Base-by-base conservation (phyloP, 1,140 invertebrate species). In the Zaprionus inermis region DNA sequence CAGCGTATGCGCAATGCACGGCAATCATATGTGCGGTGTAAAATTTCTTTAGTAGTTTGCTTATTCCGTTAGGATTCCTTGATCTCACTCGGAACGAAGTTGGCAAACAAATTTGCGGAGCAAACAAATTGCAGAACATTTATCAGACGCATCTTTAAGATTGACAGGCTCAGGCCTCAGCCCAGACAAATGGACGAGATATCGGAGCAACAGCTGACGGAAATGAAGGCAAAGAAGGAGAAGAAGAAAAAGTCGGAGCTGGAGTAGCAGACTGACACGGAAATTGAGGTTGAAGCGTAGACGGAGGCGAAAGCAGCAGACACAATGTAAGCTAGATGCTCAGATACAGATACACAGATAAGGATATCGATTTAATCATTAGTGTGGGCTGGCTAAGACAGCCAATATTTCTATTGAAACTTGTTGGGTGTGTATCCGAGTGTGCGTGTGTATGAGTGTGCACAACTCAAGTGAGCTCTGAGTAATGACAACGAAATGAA, bases 321-420 rank as follows among this genome's bases (percentile, higher is more conserved):
- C 20, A 63, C 66, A 65, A 75, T 71, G 30, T 52, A 18, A 64
- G 55, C 30, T 30, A 46, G 59, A 64, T 58, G 67, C n/a, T 36
- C 67, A 64, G 59, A 63, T 71, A 60, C 22, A 55, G 60, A 58
- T 65, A 55, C 22, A 46, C 56, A 72, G 81, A 77, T 85, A 81
- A 64, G 82, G 83, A 77, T 86, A 86, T 86, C 83, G 83, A 86
- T 86, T 86, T 86, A 86, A 88, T 86, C 84, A 86, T 86, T 86
- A 86, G 84, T 78, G 24, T n/a, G 72, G 38, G 72, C 46, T 38
- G 36, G 61, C 74, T 65, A 70, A 58, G 76, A 61, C 74, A 18
- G 18, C 44, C 44, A 49, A 49, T 49, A 49, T 22, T 49, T 49
- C 18, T 49, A 49, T 49, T 49, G 44, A 18, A 22, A 22, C 44